Evolutionary conservation across 2,888 invertebrate genomes (phyloP), one percentile per base, ranked within the genome.

Genomic region (Apotomis turbidana): DNA sequence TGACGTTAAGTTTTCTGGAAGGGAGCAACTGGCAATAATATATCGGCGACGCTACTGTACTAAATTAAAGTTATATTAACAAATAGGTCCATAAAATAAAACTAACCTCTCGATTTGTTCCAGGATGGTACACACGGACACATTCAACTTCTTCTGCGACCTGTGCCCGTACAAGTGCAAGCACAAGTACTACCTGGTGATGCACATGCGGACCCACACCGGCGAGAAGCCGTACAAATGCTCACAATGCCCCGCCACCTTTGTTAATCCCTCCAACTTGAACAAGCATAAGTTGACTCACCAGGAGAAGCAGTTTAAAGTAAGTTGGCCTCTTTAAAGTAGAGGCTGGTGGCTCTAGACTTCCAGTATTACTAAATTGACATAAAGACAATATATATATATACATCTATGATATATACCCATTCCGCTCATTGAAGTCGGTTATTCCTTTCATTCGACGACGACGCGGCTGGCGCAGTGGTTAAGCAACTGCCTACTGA

Each of bases 271-370:
- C 4, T 95, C 95, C 13, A 95, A 95, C 83, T 88, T 95, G 71
- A 95, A 95, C 80, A 95, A 95, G 82, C 96, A 96, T 80, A 90
- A 94, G 76, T 89, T 94, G 0, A 94, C 94, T 0, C 95, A 96
- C 55, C 91, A 91, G 78, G 93, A 89, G 76, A 93, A 93, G 76
- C 93, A 90, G 78, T 92, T 90, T 66, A 92, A 91, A 88, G 93
- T 93, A 75, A 74, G 74, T 71, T 27, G 27, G 27, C 27, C 27
- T 27, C 27, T 27, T 27, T 27, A 27, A 27, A 2, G 27, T 27
- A 27, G 2, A 27, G 27, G 27, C 27, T 27, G 2, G 2, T 2
- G 27, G 27, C 27, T 27, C 27, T 58, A 12, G 44, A 44, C 44
- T 44, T 27, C 2, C 27, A 27, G 27, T 27, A 27, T 2, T 27